Evolutionary conservation across 1,140 invertebrate genomes (phyloP).

Genomic region (Meloidogyne floridensis): DNA sequence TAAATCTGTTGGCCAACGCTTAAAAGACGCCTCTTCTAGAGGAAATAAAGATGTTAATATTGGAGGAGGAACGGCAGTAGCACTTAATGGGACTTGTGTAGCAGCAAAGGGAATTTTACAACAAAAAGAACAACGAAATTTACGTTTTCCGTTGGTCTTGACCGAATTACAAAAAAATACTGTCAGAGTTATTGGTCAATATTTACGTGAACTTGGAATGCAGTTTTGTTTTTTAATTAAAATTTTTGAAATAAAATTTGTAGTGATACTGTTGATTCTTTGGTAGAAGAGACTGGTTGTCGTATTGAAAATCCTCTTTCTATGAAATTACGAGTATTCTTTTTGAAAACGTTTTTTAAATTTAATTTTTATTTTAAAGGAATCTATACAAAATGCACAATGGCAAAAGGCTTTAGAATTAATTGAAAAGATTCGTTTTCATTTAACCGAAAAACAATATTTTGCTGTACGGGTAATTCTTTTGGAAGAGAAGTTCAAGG

Average conservation of each 20-base stretch:
- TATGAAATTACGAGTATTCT: conserved; percentile 6
- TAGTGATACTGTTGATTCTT: conserved; percentile 49
- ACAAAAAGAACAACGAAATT: conserved; percentile 4
- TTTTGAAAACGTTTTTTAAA: conserved; percentile 4
- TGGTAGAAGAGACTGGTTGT: conserved; percentile 55
- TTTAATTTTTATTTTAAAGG: neutral
- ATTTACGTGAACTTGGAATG: conserved; percentile 46
- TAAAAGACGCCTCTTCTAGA: conserved; percentile 40
- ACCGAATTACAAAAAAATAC: conserved; percentile 50
- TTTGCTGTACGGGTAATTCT: conserved; percentile 45
- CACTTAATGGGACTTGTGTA: conserved; percentile 17
- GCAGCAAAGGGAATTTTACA: conserved; percentile 18
- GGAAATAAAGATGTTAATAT: conserved; percentile 14
- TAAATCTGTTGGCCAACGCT: conserved; percentile 40
- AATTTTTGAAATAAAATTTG: conserved; percentile 20
- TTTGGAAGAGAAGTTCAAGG: conserved; percentile 49
- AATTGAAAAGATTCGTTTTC: conserved; percentile 41
- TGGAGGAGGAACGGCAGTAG: neutral
- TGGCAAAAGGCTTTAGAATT: conserved; percentile 46
- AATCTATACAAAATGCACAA: conserved; percentile 15
- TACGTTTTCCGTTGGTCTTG: conserved; percentile 26
- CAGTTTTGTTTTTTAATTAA: conserved; percentile 32
- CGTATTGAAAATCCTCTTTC: conserved; percentile 49
- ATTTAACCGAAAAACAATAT: conserved; percentile 39
- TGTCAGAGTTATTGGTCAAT: conserved; percentile 53